A percentile compares a stretch with the other conserved stretches of the same genome.
Evolutionary conservation across 2,113 vertebrate genomes (phyloP).

Genomic region (Malurus alboscapulatus): DNA sequence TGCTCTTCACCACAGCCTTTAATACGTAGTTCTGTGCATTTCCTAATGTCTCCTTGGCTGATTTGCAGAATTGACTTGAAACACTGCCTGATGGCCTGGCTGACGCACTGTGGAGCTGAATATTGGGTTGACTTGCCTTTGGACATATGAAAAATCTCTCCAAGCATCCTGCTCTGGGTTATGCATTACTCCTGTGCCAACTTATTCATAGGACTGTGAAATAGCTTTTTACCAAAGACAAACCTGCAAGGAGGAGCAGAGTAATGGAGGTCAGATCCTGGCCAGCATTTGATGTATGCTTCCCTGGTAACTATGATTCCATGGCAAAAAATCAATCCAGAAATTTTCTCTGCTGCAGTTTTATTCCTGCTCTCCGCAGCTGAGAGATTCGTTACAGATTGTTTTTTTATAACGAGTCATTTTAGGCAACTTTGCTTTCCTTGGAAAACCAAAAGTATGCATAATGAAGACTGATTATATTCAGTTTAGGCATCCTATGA

Average conservation of each 20-base stretch:
- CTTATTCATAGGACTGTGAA: constrained; percentile 47
- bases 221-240: constrained; percentile 52
- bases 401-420: constrained; percentile 34
- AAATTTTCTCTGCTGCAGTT: constrained; percentile 14
- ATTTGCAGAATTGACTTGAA: constrained; percentile 3
- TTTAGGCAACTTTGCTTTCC: constrained; percentile 28
- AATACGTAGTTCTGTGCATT: not conserved
- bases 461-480: not conserved
- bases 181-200: constrained; percentile 25
- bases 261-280: constrained; percentile 42
- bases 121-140: constrained; percentile 10
- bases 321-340: constrained; percentile 57
- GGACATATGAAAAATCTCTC: constrained; percentile 8
- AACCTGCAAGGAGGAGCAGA: constrained; percentile 41
- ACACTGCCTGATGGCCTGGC: not conserved
- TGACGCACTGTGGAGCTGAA: not conserved
- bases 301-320: constrained; percentile 31
- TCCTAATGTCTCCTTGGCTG: not conserved
- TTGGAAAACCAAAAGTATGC: not conserved
- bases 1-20: not conserved
- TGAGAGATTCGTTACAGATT: constrained; percentile 26
- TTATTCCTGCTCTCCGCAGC: constrained; percentile 33
- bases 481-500: not conserved
- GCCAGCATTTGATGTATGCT: constrained; percentile 38
- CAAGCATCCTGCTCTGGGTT: not conserved